phyloP scores from a whole-genome alignment of 64 coral and sea anemone species.

The Pocillopora damicornis region DNA sequence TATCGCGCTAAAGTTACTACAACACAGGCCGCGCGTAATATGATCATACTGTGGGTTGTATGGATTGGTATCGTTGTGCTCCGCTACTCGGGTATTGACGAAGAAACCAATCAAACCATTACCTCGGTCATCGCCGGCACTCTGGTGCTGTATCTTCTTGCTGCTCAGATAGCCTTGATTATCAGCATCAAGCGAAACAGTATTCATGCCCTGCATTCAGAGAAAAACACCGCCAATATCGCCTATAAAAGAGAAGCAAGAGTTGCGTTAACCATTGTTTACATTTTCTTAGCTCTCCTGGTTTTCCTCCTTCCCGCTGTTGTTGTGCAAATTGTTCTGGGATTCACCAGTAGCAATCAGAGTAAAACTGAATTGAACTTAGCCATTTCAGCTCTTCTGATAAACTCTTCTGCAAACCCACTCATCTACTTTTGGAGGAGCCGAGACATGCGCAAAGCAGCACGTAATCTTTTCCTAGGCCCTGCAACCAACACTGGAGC shows the following conservation, averaged over 20 bases:
- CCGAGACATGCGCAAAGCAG: slow-evolving; percentile 38
- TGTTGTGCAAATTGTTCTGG: slow-evolving; percentile 30
- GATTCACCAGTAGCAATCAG: slow-evolving; percentile 11
- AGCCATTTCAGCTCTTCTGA: slow-evolving; percentile 43
- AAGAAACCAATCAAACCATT: slow-evolving; percentile 26
- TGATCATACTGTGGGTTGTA: slow-evolving; percentile 24
- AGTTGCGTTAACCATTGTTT: slow-evolving; percentile 35
- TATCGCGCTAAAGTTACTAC: slow-evolving; percentile 26
- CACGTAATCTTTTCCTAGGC: neutral
- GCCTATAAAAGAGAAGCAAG: slow-evolving; percentile 36
- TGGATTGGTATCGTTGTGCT: slow-evolving; percentile 36
- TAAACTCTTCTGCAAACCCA: slow-evolving; percentile 54
- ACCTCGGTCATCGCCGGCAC: slow-evolving; percentile 29
- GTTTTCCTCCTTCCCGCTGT: slow-evolving; percentile 44
- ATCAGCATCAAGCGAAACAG: slow-evolving; percentile 43
- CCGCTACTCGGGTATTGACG: slow-evolving; percentile 29
- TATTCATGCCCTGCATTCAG: slow-evolving; percentile 16
- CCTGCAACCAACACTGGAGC: neutral
- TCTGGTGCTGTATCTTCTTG: slow-evolving; percentile 18
- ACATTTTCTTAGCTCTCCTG: slow-evolving; percentile 33
- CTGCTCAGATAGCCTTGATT: slow-evolving; percentile 20
- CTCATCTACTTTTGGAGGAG: slow-evolving; percentile 58
- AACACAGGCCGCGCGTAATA: neutral
- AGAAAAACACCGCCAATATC: slow-evolving; percentile 10
- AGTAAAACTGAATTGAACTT: slow-evolving; percentile 41